A percentile compares a stretch with the other conserved stretches of the same genome.
Evolutionary conservation across 2,797 vertebrate genomes (phyloP).

Genomic region (Iguana delicatissima): DNA sequence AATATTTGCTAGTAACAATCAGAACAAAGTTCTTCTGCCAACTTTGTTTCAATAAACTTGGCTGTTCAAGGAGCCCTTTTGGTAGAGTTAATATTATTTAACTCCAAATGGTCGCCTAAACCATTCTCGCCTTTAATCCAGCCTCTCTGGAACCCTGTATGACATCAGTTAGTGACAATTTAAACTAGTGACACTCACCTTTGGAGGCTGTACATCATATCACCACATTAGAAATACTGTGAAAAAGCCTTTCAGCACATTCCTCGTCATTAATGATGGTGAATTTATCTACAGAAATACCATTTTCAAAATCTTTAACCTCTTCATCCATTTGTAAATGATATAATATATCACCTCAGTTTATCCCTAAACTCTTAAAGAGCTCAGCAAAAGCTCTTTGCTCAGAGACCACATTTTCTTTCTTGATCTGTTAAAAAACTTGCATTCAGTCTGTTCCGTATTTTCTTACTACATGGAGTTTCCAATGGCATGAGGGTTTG

Average conservation of each 20-base stretch:
- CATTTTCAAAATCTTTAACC: background rate
- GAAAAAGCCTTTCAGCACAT: constrained; percentile 21
- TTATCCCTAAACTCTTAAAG: background rate
- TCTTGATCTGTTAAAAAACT: too few species aligned
- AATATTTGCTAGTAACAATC: background rate
- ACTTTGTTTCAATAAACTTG: background rate
- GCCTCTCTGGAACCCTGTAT: background rate
- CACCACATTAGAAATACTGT: background rate
- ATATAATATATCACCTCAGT: background rate
- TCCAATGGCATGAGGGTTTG: too few species aligned
- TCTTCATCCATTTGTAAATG: background rate
- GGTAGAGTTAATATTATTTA: background rate
- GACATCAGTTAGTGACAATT: background rate
- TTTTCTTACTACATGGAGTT: too few species aligned
- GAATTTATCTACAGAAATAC: background rate
- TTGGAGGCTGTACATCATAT: constrained; percentile 31
- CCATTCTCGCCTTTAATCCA: background rate
- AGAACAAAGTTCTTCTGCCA: constrained; percentile 3
- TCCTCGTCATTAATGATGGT: background rate
- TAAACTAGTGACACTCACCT: constrained; percentile 33
- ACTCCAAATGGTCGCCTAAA: background rate
- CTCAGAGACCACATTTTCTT: too few species aligned
- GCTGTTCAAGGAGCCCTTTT: constrained; percentile 29
- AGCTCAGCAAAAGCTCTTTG: background rate
- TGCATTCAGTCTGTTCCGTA: too few species aligned